These are phyloP conservation scores for Margarornis squamiger DNA, from an alignment of 2,797 vertebrate species.

Conservation along the genomic window DNA sequence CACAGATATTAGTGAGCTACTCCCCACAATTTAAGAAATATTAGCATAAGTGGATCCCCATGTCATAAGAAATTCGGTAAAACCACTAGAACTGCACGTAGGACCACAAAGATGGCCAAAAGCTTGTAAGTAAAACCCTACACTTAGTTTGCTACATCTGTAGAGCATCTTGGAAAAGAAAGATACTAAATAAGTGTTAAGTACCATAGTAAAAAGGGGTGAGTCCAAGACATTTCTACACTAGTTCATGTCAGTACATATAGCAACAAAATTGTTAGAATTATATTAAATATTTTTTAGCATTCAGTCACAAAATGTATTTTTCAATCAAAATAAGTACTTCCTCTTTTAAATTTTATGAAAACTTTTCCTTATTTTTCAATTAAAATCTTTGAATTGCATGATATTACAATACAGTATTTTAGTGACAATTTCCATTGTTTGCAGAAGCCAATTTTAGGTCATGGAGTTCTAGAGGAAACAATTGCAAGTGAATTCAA, in stretches of 20 bases:
- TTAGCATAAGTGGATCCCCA: neutral
- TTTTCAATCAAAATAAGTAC: neutral
- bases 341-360: neutral
- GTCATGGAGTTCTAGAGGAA: neutral
- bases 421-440: neutral
- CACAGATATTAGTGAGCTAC: neutral
- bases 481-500: neutral
- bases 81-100: neutral
- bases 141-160: neutral
- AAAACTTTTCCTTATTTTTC: neutral
- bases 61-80: neutral
- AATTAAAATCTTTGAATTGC: neutral
- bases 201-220: neutral
- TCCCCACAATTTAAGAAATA: neutral
- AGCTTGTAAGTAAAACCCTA: neutral
- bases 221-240: neutral
- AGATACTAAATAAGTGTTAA: neutral
- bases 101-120: neutral
- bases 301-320: neutral
- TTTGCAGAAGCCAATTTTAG: neutral
- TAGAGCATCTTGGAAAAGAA: neutral
- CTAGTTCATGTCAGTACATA: neutral
- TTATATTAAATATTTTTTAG: neutral
- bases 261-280: neutral
- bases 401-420: neutral